Evolutionary conservation across 2,113 vertebrate genomes (phyloP).

Genomic region (Nibea albiflora): DNA sequence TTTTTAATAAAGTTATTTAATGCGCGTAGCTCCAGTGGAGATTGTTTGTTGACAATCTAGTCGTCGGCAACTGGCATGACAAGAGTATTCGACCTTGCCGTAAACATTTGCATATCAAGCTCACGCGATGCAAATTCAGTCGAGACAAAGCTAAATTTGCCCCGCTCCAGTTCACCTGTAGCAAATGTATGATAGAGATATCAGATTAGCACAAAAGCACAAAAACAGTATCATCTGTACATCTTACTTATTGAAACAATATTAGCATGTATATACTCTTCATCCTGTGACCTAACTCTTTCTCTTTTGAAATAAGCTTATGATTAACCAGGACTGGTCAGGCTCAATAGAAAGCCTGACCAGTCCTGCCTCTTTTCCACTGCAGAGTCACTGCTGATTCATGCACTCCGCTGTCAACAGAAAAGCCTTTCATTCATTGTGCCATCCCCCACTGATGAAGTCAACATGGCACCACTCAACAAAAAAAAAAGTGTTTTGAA

Average conservation of each 20-base stretch:
- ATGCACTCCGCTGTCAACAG: slow-evolving; percentile 54
- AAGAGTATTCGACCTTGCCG: neutral
- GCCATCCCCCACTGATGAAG: slow-evolving; percentile 38
- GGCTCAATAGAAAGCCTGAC: slow-evolving; percentile 17
- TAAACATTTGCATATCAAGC: neutral
- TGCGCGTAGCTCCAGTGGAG: too few species aligned
- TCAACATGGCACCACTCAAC: slow-evolving; percentile 43
- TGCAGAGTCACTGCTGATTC: slow-evolving; percentile 66
- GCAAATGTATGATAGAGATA: neutral
- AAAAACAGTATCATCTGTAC: neutral
- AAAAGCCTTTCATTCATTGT: slow-evolving; percentile 50
- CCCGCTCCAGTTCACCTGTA: neutral
- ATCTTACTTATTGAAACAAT: neutral
- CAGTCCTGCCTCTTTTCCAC: slow-evolving; percentile 23
- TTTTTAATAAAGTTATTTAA: neutral
- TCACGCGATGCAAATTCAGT: neutral
- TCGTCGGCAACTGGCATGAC: too few species aligned
- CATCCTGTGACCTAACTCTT: neutral
- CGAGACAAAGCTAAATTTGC: neutral
- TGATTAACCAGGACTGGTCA: slow-evolving; percentile 23
- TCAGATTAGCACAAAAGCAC: neutral
- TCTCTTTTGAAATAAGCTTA: slow-evolving; percentile 12
- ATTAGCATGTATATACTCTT: neutral
- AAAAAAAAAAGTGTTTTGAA: slow-evolving; percentile 39
- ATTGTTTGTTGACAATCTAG: neutral